Conservation (phyloP, 2,797 vertebrate species). For the Platalea minor region DNA sequence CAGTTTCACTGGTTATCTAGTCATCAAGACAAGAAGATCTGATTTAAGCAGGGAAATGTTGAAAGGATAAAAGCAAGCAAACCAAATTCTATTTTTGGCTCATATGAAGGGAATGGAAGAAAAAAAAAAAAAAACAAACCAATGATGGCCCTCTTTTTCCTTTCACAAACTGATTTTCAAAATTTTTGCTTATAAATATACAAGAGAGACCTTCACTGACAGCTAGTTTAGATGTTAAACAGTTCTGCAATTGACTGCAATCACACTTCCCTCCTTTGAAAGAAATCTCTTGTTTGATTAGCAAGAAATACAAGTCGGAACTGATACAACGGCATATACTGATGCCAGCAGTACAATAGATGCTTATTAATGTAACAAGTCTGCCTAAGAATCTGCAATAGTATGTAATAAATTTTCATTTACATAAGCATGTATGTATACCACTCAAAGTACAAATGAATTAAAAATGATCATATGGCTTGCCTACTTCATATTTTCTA, state of each 20-base stretch:
- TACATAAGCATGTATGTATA: not conserved
- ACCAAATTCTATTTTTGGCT: too few relatives aligned
- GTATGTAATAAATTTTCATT: not conserved
- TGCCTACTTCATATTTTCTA: not conserved
- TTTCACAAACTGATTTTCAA: not conserved
- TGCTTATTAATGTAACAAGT: not conserved
- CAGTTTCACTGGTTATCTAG: not conserved
- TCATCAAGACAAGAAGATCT: not conserved
- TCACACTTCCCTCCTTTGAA: not conserved
- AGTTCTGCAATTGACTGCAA: not conserved
- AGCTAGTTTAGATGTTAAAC: not conserved
- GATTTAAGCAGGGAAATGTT: not conserved
- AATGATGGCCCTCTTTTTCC: not conserved
- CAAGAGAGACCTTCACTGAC: not conserved
- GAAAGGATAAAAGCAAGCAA: not conserved
- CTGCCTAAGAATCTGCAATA: not conserved
- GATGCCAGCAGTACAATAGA: not conserved
- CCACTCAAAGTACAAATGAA: not conserved
- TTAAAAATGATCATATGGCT: not conserved
- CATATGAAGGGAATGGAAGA: not conserved
- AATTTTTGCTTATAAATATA: not conserved
- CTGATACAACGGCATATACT: not conserved
- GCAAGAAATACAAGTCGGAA: not conserved
- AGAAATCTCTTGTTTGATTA: not conserved
- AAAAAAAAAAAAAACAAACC: not conserved